Conservation (phyloP, 2,888 invertebrate genomes). For the Drosophila diplacantha region DNA sequence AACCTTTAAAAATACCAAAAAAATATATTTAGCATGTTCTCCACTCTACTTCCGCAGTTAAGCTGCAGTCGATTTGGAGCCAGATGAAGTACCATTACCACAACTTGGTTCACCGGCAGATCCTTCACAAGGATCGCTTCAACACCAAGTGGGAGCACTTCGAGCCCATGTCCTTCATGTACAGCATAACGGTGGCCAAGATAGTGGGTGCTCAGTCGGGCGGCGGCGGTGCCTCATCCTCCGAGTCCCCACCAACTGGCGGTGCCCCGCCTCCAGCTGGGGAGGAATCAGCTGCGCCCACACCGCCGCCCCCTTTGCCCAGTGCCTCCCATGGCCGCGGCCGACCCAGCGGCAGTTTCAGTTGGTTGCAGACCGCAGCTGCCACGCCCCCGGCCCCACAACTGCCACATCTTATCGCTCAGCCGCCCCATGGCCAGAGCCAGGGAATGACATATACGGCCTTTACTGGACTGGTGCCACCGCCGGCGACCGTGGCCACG, state of each 20-base stretch:
- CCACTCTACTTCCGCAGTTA: conserved; percentile 48
- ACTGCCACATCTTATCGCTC: conserved; percentile 24
- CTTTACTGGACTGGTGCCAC: conserved; percentile 74
- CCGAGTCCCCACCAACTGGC: conserved; percentile 3
- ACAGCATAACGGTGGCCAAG: conserved; percentile 74
- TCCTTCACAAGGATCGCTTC: conserved; percentile 74
- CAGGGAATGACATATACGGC: conserved; percentile 62
- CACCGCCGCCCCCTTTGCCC: conserved; percentile 54
- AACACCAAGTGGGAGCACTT: conserved; percentile 76
- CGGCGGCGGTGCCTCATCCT: neutral
- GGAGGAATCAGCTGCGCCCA: conserved; percentile 4
- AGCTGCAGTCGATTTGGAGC: conserved; percentile 75
- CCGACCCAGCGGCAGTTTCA: conserved; percentile 74
- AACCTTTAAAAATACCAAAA: neutral
- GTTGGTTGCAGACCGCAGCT: conserved; percentile 63
- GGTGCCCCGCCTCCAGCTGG: conserved; percentile 9
- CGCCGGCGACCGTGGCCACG: conserved; percentile 67
- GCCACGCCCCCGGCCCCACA: conserved; percentile 18
- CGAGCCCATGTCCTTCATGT: conserved; percentile 76
- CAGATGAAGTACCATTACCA: conserved; percentile 76
- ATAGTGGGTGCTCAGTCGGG: conserved; percentile 68
- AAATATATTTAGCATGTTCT: neutral
- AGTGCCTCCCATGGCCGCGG: conserved; percentile 69
- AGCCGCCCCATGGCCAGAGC: conserved; percentile 26
- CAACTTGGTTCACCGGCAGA: conserved; percentile 74